Percentiles rank a stretch among this genome's conserved stretches.
phyloP scores from a whole-genome alignment of 1,140 invertebrate species.

The Contarinia nasturtii region DNA sequence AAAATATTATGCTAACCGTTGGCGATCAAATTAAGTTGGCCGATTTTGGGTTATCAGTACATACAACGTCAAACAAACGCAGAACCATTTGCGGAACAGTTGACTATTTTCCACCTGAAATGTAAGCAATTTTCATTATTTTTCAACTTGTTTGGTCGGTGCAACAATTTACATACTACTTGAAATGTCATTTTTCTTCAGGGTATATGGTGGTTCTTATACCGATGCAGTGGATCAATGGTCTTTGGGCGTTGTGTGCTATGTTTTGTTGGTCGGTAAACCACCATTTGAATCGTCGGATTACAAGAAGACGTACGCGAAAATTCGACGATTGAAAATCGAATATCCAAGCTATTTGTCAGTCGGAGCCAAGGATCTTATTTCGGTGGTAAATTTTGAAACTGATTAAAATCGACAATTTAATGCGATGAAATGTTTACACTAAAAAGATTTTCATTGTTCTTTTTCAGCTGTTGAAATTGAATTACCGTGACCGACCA shows the following conservation, averaged over 20 bases:
- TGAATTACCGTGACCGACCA: constrained; percentile 45
- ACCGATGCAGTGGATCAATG: constrained; percentile 68
- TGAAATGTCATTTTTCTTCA: no score
- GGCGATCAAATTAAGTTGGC: constrained; percentile 71
- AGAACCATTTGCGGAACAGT: constrained; percentile 84
- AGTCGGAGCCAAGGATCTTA: constrained; percentile 60
- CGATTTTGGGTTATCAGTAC: constrained; percentile 92
- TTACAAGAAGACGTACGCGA: constrained; percentile 62
- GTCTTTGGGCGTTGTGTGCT: constrained; percentile 85
- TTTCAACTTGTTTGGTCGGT: no score
- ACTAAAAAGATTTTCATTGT: constrained; percentile 4
- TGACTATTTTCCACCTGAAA: constrained; percentile 87
- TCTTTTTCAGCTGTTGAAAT: constrained; percentile 41
- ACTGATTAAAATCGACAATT: no score
- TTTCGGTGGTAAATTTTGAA: constrained; percentile 66
- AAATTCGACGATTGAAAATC: constrained; percentile 56
- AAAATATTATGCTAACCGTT: constrained; percentile 65
- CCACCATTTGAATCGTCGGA: constrained; percentile 83
- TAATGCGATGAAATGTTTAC: constrained; percentile 4
- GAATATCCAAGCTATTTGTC: constrained; percentile 53
- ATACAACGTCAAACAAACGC: constrained; percentile 66
- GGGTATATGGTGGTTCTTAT: constrained; percentile 47
- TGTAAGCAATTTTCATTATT: constrained; percentile 33
- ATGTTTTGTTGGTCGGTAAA: constrained; percentile 83
- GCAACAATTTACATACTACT: no score